Evolutionary conservation across 2,888 invertebrate genomes (phyloP), one percentile per base, ranked within the genome.

Genomic region (Pharmacophagus antenor): DNA sequence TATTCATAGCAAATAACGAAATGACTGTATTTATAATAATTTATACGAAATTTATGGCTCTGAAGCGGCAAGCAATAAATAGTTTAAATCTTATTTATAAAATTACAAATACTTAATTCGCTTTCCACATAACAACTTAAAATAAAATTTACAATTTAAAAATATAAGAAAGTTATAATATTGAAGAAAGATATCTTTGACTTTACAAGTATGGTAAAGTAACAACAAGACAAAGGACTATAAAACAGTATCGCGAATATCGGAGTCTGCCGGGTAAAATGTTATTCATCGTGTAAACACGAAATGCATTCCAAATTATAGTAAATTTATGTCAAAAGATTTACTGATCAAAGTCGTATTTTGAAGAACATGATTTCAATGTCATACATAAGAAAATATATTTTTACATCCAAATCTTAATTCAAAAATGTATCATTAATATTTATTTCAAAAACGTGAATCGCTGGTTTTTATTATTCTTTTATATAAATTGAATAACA

Each of bases 241-340:
- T 58, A 58, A 51, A 58, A 44, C 18, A 53, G 42, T 58, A 52
- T 58, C 57, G 25, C 57, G 31, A 46, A 22, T 46, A 57, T 57
- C 56, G 37, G 6, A 18, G 17, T 2, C 27, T 27, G 21, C 20
- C 31, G 15, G 15, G 31, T 47, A 50, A 3, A 58, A 46, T 21
- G n/a, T 46, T 46, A 58, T 46, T 31, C 46, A 46, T 31, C 31
- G 31, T 25, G 23, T 25, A 3, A 7, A 5, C 31, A 12, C 15
- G 10, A 31, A 10, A 31, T 31, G 31, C 31, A 31, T 31, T 31
- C 12, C 2, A 31, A 31, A 15, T 12, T 31, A 31, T 31, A 31
- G 2, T 10, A 31, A 31, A 15, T 31, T 31, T 31, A 15, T 31
- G 31, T 12, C 31, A 10, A 31, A 31, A 31, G 15, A 15, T 31